Conservation (phyloP, 2,113 vertebrate genomes). For the Rana temporaria region DNA sequence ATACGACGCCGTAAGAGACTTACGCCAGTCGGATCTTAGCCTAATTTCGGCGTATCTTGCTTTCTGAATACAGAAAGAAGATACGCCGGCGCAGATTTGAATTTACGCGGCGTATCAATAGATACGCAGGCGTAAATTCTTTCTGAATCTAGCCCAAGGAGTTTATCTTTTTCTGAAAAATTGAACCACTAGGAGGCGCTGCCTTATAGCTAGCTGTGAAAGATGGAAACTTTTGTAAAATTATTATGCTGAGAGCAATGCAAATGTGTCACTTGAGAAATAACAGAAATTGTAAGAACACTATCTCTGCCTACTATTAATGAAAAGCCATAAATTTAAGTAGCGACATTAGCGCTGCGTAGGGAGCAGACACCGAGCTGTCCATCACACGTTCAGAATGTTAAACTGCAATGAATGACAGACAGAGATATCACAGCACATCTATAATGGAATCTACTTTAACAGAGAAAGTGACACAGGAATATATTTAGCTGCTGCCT, state of each 20-base stretch:
- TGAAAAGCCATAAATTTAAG: not conserved
- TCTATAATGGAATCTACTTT: slow-evolving; percentile 40
- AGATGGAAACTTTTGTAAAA: not conserved
- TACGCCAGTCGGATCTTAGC: no score
- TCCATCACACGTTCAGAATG: slow-evolving; percentile 17
- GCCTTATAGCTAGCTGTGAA: no score
- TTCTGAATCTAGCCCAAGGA: no score
- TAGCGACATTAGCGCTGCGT: not conserved
- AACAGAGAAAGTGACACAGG: slow-evolving; percentile 29
- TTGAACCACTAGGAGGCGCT: no score
- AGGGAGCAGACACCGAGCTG: slow-evolving; percentile 5
- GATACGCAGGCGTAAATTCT: no score
- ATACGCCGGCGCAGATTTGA: no score
- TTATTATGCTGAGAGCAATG: not conserved
- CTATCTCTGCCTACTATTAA: slow-evolving; percentile 15
- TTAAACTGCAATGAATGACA: slow-evolving; percentile 30
- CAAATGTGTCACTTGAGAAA: not conserved
- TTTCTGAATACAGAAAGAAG: no score
- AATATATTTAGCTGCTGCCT: not conserved
- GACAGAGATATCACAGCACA: slow-evolving; percentile 27
- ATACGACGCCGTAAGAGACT: no score
- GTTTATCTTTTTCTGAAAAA: no score
- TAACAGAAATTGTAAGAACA: slow-evolving; percentile 6
- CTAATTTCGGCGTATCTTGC: no score
- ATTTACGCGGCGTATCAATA: no score